Evolutionary conservation across 2,797 vertebrate species (phyloP).

Genomic region (Acipenser oxyrinchus): DNA sequence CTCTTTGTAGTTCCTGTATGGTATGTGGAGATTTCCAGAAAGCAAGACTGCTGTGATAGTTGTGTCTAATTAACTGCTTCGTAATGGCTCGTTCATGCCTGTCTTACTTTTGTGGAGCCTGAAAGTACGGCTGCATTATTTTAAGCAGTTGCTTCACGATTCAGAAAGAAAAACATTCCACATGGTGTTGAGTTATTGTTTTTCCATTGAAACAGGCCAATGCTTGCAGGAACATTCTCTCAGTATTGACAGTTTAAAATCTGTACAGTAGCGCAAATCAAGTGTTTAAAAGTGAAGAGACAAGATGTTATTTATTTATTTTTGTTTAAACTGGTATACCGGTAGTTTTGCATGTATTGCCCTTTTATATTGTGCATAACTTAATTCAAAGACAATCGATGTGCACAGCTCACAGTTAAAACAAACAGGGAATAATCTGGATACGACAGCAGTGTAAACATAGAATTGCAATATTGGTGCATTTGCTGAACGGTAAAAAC

Average conservation of each 20-base stretch:
- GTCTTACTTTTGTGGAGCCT: not conserved
- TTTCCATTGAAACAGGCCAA: not conserved
- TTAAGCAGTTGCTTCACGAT: not conserved
- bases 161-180: not conserved
- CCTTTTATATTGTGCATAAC: too few relatives aligned
- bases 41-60: not conserved
- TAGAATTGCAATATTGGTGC: not conserved
- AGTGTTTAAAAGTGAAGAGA: not conserved
- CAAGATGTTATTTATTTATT: not conserved
- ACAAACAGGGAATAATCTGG: not conserved
- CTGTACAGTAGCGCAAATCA: not conserved
- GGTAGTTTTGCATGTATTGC: too few relatives aligned
- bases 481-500: too few relatives aligned
- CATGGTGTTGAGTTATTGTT: not conserved
- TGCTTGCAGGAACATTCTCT: slow-evolving; percentile 1
- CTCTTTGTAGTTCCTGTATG: not conserved
- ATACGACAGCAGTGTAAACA: not conserved
- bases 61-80: not conserved
- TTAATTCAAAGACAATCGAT: too few relatives aligned
- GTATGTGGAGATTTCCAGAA: not conserved
- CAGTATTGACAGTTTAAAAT: not conserved
- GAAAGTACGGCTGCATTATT: not conserved
- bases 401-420: not conserved
- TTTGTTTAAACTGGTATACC: not conserved
- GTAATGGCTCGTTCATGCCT: not conserved